phyloP scores from a whole-genome alignment of 1,140 invertebrate genomes.

The Philaenus spumarius region DNA sequence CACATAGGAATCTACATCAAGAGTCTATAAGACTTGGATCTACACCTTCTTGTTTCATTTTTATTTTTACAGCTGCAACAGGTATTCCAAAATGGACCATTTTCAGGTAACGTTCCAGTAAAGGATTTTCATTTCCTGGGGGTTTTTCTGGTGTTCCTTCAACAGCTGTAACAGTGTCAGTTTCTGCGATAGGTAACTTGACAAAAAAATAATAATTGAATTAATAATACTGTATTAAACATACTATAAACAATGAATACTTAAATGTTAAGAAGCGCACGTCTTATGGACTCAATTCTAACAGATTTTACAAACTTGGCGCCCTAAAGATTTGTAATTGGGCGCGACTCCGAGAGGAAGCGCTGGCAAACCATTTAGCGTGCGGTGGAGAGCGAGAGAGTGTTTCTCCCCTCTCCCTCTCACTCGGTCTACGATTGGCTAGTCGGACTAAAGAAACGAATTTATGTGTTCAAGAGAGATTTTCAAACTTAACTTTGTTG shows the following conservation, averaged over 20 bases:
- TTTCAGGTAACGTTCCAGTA: constrained; percentile 75
- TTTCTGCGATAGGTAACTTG: background rate
- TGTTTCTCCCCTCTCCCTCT: too few species aligned
- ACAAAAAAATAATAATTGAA: background rate
- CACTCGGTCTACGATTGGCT: too few species aligned
- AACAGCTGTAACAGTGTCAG: constrained; percentile 13
- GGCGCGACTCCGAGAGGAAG: too few species aligned
- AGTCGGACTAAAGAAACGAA: too few species aligned
- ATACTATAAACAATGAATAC: too few species aligned
- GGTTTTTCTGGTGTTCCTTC: constrained; percentile 28
- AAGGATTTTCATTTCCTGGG: constrained; percentile 37
- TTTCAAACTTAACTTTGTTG: background rate
- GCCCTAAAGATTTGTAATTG: background rate
- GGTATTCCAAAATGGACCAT: constrained; percentile 84
- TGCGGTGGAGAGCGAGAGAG: too few species aligned
- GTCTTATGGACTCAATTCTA: too few species aligned
- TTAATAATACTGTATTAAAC: background rate
- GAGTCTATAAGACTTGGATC: constrained; percentile 66
- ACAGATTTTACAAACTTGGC: too few species aligned
- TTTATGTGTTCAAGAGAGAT: too few species aligned
- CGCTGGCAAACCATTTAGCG: too few species aligned
- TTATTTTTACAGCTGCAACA: constrained; percentile 66
- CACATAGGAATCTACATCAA: too few species aligned
- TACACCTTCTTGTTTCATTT: constrained; percentile 74
- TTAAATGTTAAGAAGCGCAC: too few species aligned